These are phyloP conservation scores for Agonopterix heracliana DNA, from an alignment of 2,888 invertebrate species.

Conservation along the genomic window DNA sequence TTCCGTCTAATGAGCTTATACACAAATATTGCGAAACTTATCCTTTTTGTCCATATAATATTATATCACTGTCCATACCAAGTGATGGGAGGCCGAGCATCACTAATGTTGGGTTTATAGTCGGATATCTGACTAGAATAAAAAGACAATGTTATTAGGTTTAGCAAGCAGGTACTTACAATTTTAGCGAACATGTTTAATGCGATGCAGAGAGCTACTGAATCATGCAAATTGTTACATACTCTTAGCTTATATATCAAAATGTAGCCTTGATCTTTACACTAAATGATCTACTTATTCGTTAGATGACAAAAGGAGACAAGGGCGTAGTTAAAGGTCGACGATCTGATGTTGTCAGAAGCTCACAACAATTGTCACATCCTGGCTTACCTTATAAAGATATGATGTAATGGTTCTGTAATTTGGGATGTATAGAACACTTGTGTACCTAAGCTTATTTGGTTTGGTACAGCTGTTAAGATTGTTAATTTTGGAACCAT, in stretches of 20 bases:
- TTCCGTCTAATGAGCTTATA: no score
- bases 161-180: constrained; percentile 30
- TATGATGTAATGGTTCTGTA: constrained; percentile 7
- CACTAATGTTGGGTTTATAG: no score
- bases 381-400: constrained; percentile 35
- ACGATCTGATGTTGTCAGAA: constrained; percentile 32
- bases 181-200: constrained; percentile 55
- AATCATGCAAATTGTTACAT: constrained; percentile 27
- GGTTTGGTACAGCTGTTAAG: no score
- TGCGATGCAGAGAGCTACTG: constrained; percentile 40
- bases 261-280: constrained; percentile 50
- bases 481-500: no score
- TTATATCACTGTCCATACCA: no score
- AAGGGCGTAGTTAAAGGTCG: constrained; percentile 30
- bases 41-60: no score
- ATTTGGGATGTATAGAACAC: neutral
- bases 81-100: no score
- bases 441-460: neutral
- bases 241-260: constrained; percentile 40
- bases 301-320: constrained; percentile 33
- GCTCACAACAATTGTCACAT: constrained; percentile 22
- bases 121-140: no score
- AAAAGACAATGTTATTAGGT: no score
- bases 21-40: no score
- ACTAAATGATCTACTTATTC: constrained; percentile 17